phyloP scores from a whole-genome alignment of 1,140 invertebrate genomes.

The Chymomyza costata region DNA sequence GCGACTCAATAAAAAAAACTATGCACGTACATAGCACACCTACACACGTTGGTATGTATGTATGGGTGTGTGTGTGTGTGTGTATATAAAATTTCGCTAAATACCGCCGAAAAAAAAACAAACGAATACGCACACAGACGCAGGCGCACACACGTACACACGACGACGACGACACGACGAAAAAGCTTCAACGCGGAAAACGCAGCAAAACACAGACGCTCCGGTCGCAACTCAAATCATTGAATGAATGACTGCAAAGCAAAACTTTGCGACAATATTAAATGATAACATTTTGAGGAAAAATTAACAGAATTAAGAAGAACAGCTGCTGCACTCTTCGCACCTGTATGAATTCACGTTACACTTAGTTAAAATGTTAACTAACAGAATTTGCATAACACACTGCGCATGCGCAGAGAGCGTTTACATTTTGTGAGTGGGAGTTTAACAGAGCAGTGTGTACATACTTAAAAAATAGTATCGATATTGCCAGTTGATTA shows the following conservation, averaged over 20 bases:
- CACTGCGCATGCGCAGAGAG: no score
- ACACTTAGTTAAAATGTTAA: no score
- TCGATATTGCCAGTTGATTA: no score
- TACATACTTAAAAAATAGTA: no score
- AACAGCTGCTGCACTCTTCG: no score
- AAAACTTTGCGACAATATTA: constrained; percentile 20
- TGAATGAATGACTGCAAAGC: no score
- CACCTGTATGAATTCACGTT: no score
- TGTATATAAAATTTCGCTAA: constrained; percentile 32
- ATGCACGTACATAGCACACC: constrained; percentile 5
- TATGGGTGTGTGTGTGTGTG: constrained; percentile 12
- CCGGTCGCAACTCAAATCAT: no score
- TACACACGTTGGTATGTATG: constrained; percentile 13
- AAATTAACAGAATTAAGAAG: constrained; percentile 38
- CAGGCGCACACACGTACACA: constrained; percentile 39
- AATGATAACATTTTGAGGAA: constrained; percentile 21
- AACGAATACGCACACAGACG: constrained; percentile 38
- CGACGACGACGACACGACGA: background rate
- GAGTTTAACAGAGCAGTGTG: no score
- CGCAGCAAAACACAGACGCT: constrained; percentile 17
- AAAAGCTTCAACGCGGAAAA: constrained; percentile 5
- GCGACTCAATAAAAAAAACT: no score
- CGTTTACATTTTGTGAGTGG: no score
- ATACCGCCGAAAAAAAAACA: constrained; percentile 36
- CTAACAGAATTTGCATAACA: no score